Percentiles rank a stretch among this genome's conserved stretches.
Evolutionary conservation across 2,888 invertebrate species (phyloP).

Genomic region (Netelia fuscicornis): DNA sequence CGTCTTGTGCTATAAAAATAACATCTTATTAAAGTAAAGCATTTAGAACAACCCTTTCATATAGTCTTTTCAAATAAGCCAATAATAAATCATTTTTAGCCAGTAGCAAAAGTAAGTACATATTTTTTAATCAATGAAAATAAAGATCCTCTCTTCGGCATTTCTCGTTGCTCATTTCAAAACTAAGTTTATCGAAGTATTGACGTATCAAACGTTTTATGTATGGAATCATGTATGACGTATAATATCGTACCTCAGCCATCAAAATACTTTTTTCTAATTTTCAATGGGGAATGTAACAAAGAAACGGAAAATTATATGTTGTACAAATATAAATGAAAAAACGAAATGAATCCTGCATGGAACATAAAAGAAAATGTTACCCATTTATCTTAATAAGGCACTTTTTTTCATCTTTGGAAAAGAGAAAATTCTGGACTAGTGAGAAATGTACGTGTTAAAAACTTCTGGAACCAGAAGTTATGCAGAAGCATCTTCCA

Average conservation of each 20-base stretch:
- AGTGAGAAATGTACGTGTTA: conserved; percentile 59
- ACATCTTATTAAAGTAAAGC: conserved; percentile 8
- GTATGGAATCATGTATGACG: not conserved
- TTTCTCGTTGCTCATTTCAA: not conserved
- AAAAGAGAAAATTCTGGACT: conserved; percentile 40
- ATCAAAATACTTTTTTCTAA: conserved; percentile 12
- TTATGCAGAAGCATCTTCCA: conserved; percentile 67
- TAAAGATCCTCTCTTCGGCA: not conserved
- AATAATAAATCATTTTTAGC: not conserved
- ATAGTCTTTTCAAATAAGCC: not conserved
- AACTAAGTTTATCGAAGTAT: not conserved
- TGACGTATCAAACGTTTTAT: not conserved
- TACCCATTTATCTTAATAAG: conserved; percentile 50
- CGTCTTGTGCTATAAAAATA: not conserved
- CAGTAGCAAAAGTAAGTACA: conserved; percentile 5
- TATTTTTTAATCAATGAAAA: conserved; percentile 27
- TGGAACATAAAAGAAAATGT: conserved; percentile 22
- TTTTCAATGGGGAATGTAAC: conserved; percentile 21
- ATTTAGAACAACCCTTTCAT: not conserved
- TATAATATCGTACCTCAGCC: conserved; percentile 38
- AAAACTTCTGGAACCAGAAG: not conserved
- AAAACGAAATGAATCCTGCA: conserved; percentile 34
- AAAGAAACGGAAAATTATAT: conserved; percentile 10
- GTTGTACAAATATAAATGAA: not conserved
- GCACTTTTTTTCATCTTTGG: conserved; percentile 46